phyloP scores from a whole-genome alignment of 2,113 vertebrate species.

The Barbus barbus region DNA sequence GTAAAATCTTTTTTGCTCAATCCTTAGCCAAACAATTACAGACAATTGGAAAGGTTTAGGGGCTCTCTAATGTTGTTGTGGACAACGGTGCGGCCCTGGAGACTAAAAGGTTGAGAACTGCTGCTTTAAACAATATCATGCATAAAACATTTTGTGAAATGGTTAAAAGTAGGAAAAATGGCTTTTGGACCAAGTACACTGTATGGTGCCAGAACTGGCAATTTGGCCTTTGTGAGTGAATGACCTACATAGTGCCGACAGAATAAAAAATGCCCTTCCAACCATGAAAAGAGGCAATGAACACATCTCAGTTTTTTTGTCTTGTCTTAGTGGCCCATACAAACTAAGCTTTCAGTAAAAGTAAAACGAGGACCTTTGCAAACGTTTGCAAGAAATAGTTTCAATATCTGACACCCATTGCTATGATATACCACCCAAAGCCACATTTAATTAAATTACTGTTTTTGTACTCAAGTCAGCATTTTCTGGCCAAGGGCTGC shows the following conservation, averaged over 20 bases:
- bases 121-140: not conserved
- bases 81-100: not conserved
- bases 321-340: not conserved
- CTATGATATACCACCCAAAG: conserved; percentile 58
- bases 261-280: conserved; percentile 50
- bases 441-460: conserved; percentile 68
- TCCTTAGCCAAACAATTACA: not conserved
- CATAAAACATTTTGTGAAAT: not conserved
- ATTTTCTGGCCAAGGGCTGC: conserved; percentile 61
- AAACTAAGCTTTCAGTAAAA: not conserved
- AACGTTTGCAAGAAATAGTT: too few relatives aligned
- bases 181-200: not conserved
- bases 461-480: conserved; percentile 72
- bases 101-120: not conserved
- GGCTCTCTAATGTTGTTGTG: not conserved
- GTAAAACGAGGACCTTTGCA: not conserved
- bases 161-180: not conserved
- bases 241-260: conserved; percentile 62
- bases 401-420: not conserved
- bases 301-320: not conserved
- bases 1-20: not conserved
- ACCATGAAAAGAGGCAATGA: conserved; percentile 51
- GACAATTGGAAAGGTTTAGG: too few relatives aligned
- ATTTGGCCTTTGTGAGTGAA: conserved; percentile 49
- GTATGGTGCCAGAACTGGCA: conserved; percentile 43